Conservation (phyloP, 2,888 invertebrate species). For the Melinopterus prodromus region DNA sequence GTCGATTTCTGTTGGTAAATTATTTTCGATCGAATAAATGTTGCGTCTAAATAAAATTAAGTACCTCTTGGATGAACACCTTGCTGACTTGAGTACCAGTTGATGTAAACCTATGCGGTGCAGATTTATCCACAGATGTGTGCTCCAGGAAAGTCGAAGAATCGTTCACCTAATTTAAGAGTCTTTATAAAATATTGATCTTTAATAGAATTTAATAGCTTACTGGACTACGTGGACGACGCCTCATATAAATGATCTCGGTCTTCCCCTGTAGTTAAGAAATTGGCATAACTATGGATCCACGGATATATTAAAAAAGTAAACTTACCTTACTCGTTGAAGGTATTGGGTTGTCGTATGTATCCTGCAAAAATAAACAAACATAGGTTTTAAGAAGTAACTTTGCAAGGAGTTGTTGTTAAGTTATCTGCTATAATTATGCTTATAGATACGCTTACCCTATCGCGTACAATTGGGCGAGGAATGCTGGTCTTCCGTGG, state of each 20-base stretch:
- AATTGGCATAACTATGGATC: not conserved
- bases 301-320: not conserved
- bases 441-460: not conserved
- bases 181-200: no score
- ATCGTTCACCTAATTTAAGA: no score
- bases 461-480: not conserved
- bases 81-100: not conserved
- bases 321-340: not conserved
- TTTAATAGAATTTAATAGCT: no score
- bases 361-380: no score
- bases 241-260: not conserved
- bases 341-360: not conserved
- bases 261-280: not conserved
- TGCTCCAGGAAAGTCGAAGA: not conserved
- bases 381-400: no score
- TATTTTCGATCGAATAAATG: not conserved
- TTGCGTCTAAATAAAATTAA: not conserved
- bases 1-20: not conserved
- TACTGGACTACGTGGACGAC: no score
- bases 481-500: not conserved
- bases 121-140: not conserved
- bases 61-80: not conserved
- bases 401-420: no score
- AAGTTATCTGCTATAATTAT: no score
- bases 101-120: not conserved